phyloP scores from a whole-genome alignment of 1,140 invertebrate genomes.

The Holotrichia oblita region DNA sequence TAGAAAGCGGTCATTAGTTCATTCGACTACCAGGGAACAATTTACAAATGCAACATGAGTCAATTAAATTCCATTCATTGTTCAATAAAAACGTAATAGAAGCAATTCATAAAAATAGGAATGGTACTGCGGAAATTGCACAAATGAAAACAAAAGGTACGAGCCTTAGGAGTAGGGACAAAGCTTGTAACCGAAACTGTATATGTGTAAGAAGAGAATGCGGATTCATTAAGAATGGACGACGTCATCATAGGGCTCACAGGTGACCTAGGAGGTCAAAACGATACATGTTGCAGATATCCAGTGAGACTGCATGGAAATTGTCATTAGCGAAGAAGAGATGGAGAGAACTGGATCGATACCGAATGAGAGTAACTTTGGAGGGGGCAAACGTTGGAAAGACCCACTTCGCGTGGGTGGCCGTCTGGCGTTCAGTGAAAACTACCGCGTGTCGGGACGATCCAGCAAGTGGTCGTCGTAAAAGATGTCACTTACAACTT shows the following conservation, averaged over 20 bases:
- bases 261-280: constrained; percentile 23
- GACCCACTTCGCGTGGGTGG: constrained; percentile 23
- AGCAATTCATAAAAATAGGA: neutral
- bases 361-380: constrained; percentile 27
- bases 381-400: constrained; percentile 18
- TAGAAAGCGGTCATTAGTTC: too few species aligned
- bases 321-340: constrained; percentile 1
- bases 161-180: neutral
- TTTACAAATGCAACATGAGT: too few species aligned
- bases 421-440: constrained; percentile 27
- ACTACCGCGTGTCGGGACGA: constrained; percentile 31
- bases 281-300: constrained; percentile 31
- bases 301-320: neutral
- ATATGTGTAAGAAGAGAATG: constrained; percentile 9
- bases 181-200: neutral
- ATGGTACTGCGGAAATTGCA: neutral
- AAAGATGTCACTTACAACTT: constrained; percentile 26
- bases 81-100: neutral
- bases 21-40: too few species aligned
- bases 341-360: neutral
- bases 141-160: neutral
- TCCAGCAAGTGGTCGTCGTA: constrained; percentile 34
- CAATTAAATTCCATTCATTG: neutral
- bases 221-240: constrained; percentile 36
- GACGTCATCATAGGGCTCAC: constrained; percentile 11